A percentile compares a stretch with the other conserved stretches of the same genome.
Evolutionary conservation across 2,888 invertebrate species (phyloP).

Genomic region (Polylopha cassiicola): DNA sequence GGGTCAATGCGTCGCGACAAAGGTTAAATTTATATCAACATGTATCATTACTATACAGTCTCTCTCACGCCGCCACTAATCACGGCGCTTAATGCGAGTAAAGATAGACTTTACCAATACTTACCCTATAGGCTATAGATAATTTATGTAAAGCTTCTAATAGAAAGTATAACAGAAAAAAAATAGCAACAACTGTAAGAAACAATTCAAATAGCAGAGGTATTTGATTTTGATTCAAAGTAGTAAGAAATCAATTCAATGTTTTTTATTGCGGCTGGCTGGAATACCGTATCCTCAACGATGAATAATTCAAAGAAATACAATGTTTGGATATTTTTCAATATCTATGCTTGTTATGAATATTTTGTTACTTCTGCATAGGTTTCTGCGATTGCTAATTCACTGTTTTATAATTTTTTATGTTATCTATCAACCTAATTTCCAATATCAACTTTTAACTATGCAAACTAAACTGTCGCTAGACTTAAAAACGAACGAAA

Average conservation of each 20-base stretch:
- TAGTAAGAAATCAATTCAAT: constrained; percentile 17
- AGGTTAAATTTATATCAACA: too few species aligned
- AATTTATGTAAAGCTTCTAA: background rate
- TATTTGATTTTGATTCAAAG: constrained; percentile 5
- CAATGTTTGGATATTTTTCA: constrained; percentile 17
- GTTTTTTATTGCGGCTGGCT: constrained; percentile 18
- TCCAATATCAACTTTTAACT: too few species aligned
- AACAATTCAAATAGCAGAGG: too few species aligned
- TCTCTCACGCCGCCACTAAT: too few species aligned
- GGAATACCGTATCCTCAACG: constrained; percentile 11
- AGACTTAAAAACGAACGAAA: too few species aligned
- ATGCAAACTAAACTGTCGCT: too few species aligned
- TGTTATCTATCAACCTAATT: background rate
- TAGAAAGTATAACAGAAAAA: background rate
- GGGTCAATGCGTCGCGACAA: too few species aligned
- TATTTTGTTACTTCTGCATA: constrained; percentile 1
- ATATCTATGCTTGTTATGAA: constrained; percentile 11
- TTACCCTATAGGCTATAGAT: too few species aligned
- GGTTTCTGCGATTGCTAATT: background rate
- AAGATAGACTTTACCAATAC: too few species aligned
- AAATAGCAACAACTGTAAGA: constrained; percentile 6
- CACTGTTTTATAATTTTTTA: background rate
- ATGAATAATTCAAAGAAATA: constrained; percentile 18
- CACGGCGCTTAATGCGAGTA: too few species aligned
- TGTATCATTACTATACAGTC: too few species aligned